phyloP scores from a whole-genome alignment of 2,113 vertebrate species.

The Corythornis vintsioides region DNA sequence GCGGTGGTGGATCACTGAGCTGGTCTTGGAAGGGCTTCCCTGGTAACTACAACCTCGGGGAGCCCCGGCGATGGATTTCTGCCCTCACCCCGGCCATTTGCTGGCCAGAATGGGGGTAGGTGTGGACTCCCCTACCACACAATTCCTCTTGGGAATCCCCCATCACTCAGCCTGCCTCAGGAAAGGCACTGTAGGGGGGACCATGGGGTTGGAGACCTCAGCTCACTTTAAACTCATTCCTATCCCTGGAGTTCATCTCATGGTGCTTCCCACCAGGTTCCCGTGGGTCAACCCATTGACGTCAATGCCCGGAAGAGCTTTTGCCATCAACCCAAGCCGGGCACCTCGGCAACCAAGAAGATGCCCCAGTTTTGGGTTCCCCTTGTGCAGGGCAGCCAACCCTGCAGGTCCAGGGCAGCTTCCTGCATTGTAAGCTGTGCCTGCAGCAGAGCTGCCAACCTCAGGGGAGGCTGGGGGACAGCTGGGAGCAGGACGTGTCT shows the following conservation, averaged over 20 bases:
- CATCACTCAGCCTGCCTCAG: background rate
- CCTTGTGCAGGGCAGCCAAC: background rate
- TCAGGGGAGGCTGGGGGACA: constrained; percentile 68
- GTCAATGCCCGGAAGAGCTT: background rate
- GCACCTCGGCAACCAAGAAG: background rate
- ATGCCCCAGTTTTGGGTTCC: background rate
- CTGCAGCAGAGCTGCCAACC: constrained; percentile 60
- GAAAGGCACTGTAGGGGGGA: too few species aligned
- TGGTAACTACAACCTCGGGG: background rate
- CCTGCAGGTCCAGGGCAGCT: background rate
- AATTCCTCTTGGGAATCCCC: too few species aligned
- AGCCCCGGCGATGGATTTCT: background rate
- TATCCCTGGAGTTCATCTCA: background rate
- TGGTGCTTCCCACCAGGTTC: background rate
- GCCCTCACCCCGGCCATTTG: accelerated
- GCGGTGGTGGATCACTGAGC: accelerated
- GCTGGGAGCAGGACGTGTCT: constrained; percentile 73
- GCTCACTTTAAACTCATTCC: background rate
- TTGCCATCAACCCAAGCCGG: accelerated
- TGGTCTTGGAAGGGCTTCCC: background rate
- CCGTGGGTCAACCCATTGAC: accelerated
- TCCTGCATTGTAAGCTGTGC: background rate
- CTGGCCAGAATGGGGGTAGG: background rate
- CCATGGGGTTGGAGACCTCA: accelerated
- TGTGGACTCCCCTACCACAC: background rate